These are phyloP conservation scores for Falco biarmicus DNA, from an alignment of 2,797 vertebrate genomes.

Conservation along the genomic window DNA sequence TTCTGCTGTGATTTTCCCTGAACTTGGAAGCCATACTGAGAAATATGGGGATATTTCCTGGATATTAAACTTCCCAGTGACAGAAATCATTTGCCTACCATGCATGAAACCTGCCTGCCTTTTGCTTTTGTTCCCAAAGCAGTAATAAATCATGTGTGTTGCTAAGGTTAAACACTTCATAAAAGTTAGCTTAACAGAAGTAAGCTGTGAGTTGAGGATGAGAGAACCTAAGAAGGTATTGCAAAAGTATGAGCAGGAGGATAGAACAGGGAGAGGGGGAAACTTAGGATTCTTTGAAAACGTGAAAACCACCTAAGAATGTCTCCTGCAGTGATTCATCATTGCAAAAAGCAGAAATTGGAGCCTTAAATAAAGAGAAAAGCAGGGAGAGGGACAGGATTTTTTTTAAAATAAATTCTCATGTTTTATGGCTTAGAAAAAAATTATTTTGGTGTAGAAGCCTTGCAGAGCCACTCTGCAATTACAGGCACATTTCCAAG, in stretches of 20 bases:
- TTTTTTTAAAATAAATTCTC: constrained; percentile 42
- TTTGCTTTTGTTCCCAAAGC: neutral
- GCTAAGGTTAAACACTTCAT: neutral
- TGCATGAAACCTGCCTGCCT: neutral
- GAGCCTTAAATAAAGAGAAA: constrained; percentile 23
- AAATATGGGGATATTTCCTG: neutral
- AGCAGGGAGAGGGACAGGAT: neutral
- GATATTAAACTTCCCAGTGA: neutral
- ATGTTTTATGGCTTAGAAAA: constrained; percentile 6
- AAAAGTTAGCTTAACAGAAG: neutral
- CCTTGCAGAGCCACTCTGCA: constrained; percentile 32
- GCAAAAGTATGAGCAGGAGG: neutral
- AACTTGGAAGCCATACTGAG: neutral
- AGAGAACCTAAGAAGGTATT: neutral
- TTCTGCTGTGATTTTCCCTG: neutral
- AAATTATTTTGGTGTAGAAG: neutral
- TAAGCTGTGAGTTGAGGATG: constrained; percentile 4
- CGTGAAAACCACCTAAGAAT: constrained; percentile 34
- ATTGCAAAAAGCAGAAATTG: neutral
- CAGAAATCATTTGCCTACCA: neutral
- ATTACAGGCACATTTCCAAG: neutral
- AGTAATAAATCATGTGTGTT: neutral
- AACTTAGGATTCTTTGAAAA: neutral
- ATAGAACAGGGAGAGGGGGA: neutral
- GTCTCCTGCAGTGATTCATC: constrained; percentile 37